A percentile compares a stretch with the other conserved stretches of the same genome.
phyloP scores from a whole-genome alignment of 2,797 vertebrate genomes.

The Limosa lapponica region DNA sequence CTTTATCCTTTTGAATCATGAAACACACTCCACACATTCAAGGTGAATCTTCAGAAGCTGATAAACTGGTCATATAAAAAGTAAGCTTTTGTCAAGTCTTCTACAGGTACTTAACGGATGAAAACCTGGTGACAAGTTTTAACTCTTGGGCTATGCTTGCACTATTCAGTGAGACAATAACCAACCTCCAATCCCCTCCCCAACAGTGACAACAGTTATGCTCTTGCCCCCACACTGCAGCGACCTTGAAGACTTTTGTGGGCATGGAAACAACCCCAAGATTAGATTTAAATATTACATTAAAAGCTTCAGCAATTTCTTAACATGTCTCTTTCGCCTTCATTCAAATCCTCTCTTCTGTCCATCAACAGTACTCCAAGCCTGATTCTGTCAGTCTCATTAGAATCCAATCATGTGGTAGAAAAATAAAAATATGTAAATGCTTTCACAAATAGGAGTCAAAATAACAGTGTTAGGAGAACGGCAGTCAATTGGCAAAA shows the following conservation, averaged over 20 bases:
- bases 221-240: not conserved
- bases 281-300: not conserved
- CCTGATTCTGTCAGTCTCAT: not conserved
- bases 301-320: not conserved
- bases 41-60: not conserved
- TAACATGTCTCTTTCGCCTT: not conserved
- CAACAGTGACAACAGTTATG: not conserved
- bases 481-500: not conserved
- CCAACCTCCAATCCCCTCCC: not conserved
- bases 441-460: not conserved
- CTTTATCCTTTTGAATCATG: not conserved
- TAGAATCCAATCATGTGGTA: not conserved
- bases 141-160: not conserved
- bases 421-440: not conserved
- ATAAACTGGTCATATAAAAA: not conserved
- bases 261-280: not conserved
- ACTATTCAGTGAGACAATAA: not conserved
- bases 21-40: not conserved
- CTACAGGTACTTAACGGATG: not conserved
- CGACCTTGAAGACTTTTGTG: not conserved
- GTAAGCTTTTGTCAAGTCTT: not conserved
- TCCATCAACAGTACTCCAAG: not conserved
- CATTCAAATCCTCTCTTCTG: not conserved
- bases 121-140: not conserved
- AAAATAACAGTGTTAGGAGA: not conserved